phyloP scores from a whole-genome alignment of 2,113 vertebrate genomes.

The Bos indicus region DNA sequence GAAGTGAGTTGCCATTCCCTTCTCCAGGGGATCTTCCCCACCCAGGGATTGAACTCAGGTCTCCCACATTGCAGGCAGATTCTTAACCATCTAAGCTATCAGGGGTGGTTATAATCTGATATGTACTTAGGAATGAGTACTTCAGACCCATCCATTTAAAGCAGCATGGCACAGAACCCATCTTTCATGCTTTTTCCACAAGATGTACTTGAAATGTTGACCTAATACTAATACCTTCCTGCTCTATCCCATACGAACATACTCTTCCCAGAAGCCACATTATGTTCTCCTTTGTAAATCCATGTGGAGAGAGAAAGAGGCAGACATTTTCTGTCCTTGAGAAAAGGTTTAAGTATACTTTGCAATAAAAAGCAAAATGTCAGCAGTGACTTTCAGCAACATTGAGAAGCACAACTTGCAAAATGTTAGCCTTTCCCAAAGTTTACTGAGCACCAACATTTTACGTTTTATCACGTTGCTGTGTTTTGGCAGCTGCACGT shows the following conservation, averaged over 20 bases:
- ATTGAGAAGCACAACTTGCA: neutral
- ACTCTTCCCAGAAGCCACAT: neutral
- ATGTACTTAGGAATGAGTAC: neutral
- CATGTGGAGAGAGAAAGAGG: too few species aligned
- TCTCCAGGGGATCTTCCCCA: neutral
- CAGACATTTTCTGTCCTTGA: neutral
- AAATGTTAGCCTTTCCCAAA: too few species aligned
- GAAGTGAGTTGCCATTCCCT: neutral
- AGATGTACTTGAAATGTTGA: neutral
- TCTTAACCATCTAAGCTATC: neutral
- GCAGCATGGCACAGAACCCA: too few species aligned
- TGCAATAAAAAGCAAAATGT: neutral
- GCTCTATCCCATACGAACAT: neutral
- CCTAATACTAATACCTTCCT: too few species aligned
- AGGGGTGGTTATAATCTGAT: neutral
- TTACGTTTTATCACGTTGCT: neutral
- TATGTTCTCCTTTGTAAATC: neutral
- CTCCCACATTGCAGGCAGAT: neutral
- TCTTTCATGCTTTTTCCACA: neutral
- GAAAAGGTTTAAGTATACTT: neutral
- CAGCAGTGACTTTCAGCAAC: neutral
- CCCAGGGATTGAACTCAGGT: neutral
- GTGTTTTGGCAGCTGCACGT: neutral
- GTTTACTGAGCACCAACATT: too few species aligned
- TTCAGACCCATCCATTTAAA: too few species aligned